A percentile compares a stretch with the other conserved stretches of the same genome.
These are phyloP conservation scores for Sebastes minor DNA, from an alignment of 2,797 vertebrate genomes.

Conservation along the genomic window DNA sequence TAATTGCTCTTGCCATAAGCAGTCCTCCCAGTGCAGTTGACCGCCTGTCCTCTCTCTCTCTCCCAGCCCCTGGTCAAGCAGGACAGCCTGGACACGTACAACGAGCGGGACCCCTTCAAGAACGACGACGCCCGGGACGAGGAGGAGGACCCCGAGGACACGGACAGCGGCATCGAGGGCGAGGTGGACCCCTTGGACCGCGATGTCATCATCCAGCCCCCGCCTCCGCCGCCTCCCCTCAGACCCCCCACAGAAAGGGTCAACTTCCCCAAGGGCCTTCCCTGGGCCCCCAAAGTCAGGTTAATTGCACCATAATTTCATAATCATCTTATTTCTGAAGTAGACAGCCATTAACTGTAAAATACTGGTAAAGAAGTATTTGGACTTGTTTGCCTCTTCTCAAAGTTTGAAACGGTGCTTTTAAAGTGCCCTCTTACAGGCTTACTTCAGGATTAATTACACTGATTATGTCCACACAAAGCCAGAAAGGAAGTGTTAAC, in stretches of 20 bases:
- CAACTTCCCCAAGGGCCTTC: conserved; percentile 94
- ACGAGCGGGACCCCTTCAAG: conserved; percentile 97
- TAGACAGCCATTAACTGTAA: not conserved
- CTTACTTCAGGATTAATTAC: not conserved
- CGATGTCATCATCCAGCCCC: conserved; percentile 84
- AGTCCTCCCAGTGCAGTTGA: conserved; percentile 2
- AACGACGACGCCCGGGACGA: conserved; percentile 89
- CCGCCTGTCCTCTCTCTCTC: conserved; percentile 4
- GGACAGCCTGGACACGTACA: conserved; percentile 97
- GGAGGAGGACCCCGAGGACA: conserved; percentile 90
- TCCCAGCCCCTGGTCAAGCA: conserved; percentile 93
- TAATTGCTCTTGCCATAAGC: not conserved
- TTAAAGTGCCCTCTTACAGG: not conserved
- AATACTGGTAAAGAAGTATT: not conserved
- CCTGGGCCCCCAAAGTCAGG: conserved; percentile 99
- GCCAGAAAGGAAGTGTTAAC: not conserved
- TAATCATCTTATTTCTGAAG: no score
- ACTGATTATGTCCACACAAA: not conserved
- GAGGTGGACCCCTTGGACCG: conserved; percentile 93
- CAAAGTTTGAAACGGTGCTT: not conserved
- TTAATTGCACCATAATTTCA: conserved; percentile 6
- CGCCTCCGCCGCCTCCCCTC: conserved; percentile 77
- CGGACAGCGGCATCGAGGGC: conserved; percentile 88
- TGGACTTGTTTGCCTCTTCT: not conserved
- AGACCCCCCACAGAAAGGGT: conserved; percentile 86